Evolutionary conservation across 23 tunicate genomes (phyloP), one percentile per base, ranked within the genome.

Genomic region (Trididemnum clinides): DNA sequence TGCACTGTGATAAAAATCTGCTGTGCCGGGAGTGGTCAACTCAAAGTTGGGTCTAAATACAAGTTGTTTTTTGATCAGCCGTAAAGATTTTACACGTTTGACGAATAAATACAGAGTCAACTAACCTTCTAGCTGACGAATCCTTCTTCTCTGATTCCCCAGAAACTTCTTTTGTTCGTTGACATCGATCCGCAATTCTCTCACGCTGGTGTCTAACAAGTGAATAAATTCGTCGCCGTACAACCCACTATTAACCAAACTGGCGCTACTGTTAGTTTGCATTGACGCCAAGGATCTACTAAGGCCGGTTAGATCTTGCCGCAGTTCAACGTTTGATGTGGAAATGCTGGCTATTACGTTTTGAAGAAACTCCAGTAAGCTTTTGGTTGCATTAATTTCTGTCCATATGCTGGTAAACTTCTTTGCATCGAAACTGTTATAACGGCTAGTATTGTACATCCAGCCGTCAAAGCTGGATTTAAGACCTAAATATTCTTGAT

Each of bases 81-180:
- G n/a, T n/a, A n/a, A n/a, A n/a, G n/a, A n/a, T n/a, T n/a, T n/a
- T n/a, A n/a, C n/a, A n/a, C n/a, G n/a, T n/a, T n/a, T n/a, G n/a
- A n/a, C n/a, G n/a, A n/a, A n/a, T n/a, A n/a, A n/a, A n/a, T n/a
- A n/a, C n/a, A n/a, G n/a, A n/a, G n/a, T n/a, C n/a, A n/a, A n/a
- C 64, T 29, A 22, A 87, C 91, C 78, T 79, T 87, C 91, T 1
- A 87, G 51, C 26, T 78, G 44, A 29, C 91, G 50, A n/a, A 87
- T 78, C 30, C 91, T 64, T n/a, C 73, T 39, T 27, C 91, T 69
- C 31, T 79, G 85, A 44, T 80, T 79, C 12, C 72, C 59, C 58
- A 87, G 35, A 62, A 64, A 64, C 58, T 57, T 87, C 34, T 81
- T 70, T 19, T 87, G 84, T 37, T 87, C 85, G 15, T 27, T 50